Percentiles rank a stretch among this genome's conserved stretches.
Evolutionary conservation across 37 sponge, comb jelly and placozoan genomes (phyloP).

Genomic region (Bolinopsis microptera): DNA sequence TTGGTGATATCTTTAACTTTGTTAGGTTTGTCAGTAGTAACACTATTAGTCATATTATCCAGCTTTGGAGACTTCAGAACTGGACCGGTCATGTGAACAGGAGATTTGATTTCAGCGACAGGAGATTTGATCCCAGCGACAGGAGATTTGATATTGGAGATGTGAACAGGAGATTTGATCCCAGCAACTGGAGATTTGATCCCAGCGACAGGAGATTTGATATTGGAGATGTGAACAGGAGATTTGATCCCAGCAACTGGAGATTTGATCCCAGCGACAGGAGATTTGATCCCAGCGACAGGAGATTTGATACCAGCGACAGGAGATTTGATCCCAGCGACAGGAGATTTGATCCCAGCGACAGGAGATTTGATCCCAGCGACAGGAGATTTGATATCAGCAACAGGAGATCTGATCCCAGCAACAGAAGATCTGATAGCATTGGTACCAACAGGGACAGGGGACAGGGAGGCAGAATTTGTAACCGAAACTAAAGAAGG

Average conservation of each 20-base stretch:
- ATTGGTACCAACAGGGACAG: too few relatives aligned
- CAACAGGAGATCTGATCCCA: constrained; percentile 10
- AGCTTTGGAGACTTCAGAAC: neutral
- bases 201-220: neutral
- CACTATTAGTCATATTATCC: too few relatives aligned
- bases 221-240: neutral
- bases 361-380: neutral
- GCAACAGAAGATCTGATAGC: too few relatives aligned
- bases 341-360: neutral
- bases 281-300: neutral
- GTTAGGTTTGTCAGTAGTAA: neutral
- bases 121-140: too few relatives aligned
- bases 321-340: neutral
- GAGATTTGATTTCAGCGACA: neutral
- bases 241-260: neutral
- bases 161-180: neutral
- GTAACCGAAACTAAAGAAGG: too few relatives aligned
- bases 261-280: neutral
- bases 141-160: neutral
- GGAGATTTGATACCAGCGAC: neutral
- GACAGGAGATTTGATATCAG: too few relatives aligned
- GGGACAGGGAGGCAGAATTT: neutral
- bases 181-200: neutral
- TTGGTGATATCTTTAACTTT: neutral
- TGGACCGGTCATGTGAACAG: neutral